Percentiles rank a stretch among this genome's conserved stretches.
Evolutionary conservation across 2,888 invertebrate species (phyloP).

Genomic region (Cephus spinipes): DNA sequence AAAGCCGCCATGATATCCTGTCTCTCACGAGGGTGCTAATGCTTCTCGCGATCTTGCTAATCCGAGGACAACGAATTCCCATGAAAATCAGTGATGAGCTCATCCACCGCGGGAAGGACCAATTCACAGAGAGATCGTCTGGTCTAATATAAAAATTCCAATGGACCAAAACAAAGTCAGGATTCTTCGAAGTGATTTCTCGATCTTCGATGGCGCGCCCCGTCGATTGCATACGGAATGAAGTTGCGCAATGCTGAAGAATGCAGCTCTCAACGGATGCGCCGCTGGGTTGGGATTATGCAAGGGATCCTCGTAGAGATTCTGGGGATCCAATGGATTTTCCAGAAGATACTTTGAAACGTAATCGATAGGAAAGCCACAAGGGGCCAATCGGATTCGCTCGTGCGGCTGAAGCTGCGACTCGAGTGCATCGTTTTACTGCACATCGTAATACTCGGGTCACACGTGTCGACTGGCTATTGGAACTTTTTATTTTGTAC

Average conservation of each 20-base stretch:
- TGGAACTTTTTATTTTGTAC: background rate
- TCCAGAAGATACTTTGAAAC: background rate
- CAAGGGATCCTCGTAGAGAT: background rate
- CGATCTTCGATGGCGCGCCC: slow-evolving; percentile 12
- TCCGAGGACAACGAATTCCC: background rate
- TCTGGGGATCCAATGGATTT: background rate
- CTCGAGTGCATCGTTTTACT: background rate
- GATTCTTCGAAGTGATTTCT: slow-evolving; percentile 16
- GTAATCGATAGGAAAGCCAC: background rate
- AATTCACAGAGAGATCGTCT: background rate
- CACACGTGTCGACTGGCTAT: background rate
- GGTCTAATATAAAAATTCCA: background rate
- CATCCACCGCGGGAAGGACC: background rate
- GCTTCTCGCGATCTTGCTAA: slow-evolving; percentile 15
- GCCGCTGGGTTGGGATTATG: background rate
- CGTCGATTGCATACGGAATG: slow-evolving; percentile 21
- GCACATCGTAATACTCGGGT: background rate
- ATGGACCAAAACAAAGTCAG: background rate
- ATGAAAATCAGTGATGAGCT: background rate
- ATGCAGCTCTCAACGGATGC: background rate
- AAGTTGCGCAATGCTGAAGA: slow-evolving; percentile 19
- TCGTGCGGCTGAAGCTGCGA: background rate
- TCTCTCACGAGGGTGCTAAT: slow-evolving; percentile 21
- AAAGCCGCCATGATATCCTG: slow-evolving; percentile 22
- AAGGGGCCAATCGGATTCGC: background rate